phyloP scores from a whole-genome alignment of 23 tunicate species.

The Styela plicata region DNA sequence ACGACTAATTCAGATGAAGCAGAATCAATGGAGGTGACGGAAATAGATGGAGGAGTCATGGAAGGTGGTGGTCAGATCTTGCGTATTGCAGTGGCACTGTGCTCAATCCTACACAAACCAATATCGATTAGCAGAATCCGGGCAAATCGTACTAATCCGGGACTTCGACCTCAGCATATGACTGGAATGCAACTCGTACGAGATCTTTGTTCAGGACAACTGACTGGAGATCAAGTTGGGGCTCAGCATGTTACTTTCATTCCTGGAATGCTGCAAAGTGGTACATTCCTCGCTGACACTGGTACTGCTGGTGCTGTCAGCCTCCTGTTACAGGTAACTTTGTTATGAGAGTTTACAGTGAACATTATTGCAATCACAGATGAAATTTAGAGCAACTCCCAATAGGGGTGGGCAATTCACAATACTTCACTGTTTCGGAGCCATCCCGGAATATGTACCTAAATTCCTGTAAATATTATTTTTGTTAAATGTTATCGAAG shows the following conservation, averaged over 20 bases:
- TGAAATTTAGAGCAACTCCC: too few species aligned
- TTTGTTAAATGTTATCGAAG: too few species aligned
- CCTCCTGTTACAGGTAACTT: constrained; percentile 58
- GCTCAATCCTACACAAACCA: constrained; percentile 69
- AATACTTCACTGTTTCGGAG: too few species aligned
- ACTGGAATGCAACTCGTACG: constrained; percentile 77
- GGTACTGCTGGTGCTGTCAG: constrained; percentile 95
- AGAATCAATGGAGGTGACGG: constrained; percentile 54
- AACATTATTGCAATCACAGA: too few species aligned
- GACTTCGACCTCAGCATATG: constrained; percentile 84
- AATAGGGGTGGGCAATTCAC: too few species aligned
- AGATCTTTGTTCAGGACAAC: constrained; percentile 60
- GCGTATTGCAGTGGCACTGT: constrained; percentile 55
- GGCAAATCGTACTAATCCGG: constrained; percentile 70
- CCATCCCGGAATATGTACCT: too few species aligned
- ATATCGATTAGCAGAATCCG: constrained; percentile 46
- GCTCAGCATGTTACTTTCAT: constrained; percentile 67
- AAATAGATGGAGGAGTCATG: constrained; percentile 74
- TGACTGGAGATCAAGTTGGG: constrained; percentile 77
- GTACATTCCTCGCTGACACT: constrained; percentile 69
- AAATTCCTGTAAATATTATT: too few species aligned
- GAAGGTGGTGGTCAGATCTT: constrained; percentile 92
- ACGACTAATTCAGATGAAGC: constrained; percentile 81
- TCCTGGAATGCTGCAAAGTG: constrained; percentile 77
- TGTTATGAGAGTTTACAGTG: too few species aligned